phyloP scores from a whole-genome alignment of 2,888 invertebrate genomes.

The Andrena flavipes region DNA sequence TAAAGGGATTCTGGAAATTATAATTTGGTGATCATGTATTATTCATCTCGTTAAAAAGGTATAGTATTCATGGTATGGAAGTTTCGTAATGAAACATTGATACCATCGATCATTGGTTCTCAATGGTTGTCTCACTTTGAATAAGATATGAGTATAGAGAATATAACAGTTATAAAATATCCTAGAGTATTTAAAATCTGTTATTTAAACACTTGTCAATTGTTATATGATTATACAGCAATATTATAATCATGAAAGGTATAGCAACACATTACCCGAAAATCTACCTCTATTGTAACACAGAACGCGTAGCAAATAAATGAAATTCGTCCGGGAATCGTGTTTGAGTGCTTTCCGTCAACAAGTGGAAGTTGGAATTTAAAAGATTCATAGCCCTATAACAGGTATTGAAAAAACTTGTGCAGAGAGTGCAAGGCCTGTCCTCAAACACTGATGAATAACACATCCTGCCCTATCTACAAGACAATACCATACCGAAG shows the following conservation, averaged over 20 bases:
- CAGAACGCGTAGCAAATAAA: not conserved
- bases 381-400: conserved; percentile 45
- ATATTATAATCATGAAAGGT: not conserved
- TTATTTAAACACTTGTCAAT: too few species aligned
- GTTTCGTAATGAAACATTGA: too few species aligned
- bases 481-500: conserved; percentile 69
- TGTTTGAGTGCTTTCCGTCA: conserved; percentile 40
- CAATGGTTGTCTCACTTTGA: too few species aligned
- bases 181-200: too few species aligned
- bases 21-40: too few species aligned
- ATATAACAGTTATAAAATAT: too few species aligned
- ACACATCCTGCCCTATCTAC: conserved; percentile 68
- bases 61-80: too few species aligned
- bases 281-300: not conserved
- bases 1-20: too few species aligned
- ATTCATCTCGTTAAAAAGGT: conserved; percentile 1
- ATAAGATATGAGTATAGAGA: too few species aligned
- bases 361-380: conserved; percentile 49
- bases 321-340: conserved; percentile 20
- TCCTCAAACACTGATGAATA: conserved; percentile 68
- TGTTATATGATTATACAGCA: too few species aligned
- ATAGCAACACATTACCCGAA: too few species aligned
- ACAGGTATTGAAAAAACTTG: conserved; percentile 42
- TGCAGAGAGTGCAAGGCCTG: conserved; percentile 40
- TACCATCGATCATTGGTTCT: too few species aligned